These are phyloP conservation scores for Junonia oenone DNA, from an alignment of 2,888 invertebrate genomes.

Conservation along the genomic window DNA sequence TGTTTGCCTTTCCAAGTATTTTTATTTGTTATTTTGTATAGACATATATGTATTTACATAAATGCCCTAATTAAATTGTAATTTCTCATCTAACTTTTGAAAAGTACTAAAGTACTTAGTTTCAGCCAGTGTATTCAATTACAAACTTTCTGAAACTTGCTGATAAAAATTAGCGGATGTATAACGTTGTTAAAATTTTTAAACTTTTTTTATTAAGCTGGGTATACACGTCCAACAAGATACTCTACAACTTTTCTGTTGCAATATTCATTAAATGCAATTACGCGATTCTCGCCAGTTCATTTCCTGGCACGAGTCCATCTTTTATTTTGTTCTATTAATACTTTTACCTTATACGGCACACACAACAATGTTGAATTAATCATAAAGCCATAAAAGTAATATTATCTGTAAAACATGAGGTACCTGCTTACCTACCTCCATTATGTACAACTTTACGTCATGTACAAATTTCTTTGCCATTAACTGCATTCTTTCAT, in stretches of 20 bases:
- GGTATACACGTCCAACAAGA: constrained; percentile 1
- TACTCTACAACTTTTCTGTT: constrained; percentile 16
- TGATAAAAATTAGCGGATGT: not conserved
- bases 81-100: too few relatives aligned
- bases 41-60: too few relatives aligned
- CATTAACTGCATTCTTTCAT: too few relatives aligned
- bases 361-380: not conserved
- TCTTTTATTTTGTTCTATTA: constrained; percentile 26
- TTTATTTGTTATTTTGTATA: too few relatives aligned
- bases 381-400: not conserved
- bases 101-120: too few relatives aligned
- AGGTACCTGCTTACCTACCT: too few relatives aligned
- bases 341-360: constrained; percentile 23
- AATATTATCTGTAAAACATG: not conserved
- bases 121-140: too few relatives aligned
- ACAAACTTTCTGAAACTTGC: not conserved
- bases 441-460: too few relatives aligned
- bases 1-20: too few relatives aligned
- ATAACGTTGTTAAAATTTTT: not conserved
- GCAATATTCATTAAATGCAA: constrained; percentile 28
- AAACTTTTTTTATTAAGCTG: not conserved
- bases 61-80: too few relatives aligned
- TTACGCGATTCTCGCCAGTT: constrained; percentile 25
- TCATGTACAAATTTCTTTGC: too few relatives aligned
- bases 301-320: constrained; percentile 29